Conservation (phyloP, 2,113 vertebrate species). For the Psammodynastes pulverulentus region DNA sequence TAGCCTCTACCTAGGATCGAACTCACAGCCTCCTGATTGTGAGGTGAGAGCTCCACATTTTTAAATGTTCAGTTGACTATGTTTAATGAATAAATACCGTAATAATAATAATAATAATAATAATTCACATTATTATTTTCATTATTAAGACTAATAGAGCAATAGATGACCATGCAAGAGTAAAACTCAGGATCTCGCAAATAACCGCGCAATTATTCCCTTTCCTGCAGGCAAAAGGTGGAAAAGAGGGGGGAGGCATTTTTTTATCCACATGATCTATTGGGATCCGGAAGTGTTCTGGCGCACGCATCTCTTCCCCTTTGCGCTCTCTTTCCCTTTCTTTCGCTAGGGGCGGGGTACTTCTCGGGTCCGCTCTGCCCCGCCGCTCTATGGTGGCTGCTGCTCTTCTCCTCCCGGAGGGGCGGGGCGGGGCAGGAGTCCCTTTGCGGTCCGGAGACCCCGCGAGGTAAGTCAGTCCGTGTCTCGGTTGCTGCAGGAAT, state of each 20-base stretch:
- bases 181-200: neutral
- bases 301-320: rapidly evolving
- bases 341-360: neutral
- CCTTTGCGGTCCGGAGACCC: neutral
- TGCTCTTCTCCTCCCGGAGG: neutral
- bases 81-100: too few species aligned
- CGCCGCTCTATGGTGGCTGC: neutral
- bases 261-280: neutral
- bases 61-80: too few species aligned
- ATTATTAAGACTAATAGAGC: neutral
- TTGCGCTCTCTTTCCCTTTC: neutral
- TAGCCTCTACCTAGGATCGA: too few species aligned
- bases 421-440: neutral
- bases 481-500: neutral
- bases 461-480: neutral
- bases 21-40: too few species aligned
- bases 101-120: too few species aligned
- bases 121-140: too few species aligned
- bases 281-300: neutral
- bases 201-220: neutral
- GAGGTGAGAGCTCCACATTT: too few species aligned
- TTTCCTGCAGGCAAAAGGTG: neutral
- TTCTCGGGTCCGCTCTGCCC: neutral
- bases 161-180: neutral
- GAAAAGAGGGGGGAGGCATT: neutral